Conservation (phyloP, 2,113 vertebrate genomes). For the Phyllopteryx taeniolatus region DNA sequence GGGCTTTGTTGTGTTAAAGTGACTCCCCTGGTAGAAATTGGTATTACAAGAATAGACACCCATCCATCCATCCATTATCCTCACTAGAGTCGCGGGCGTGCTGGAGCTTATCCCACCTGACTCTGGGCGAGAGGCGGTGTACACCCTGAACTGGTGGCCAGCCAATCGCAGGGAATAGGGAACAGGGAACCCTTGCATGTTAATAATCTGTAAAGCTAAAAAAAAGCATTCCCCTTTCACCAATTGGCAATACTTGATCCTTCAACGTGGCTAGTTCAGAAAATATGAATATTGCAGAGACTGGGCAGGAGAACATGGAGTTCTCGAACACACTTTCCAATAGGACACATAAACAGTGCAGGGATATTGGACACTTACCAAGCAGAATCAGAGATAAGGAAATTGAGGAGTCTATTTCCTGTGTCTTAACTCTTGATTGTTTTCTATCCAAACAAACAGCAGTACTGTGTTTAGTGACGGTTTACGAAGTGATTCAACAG, state of each 20-base stretch:
- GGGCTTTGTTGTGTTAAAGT: too few relatives aligned
- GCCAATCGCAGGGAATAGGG: too few relatives aligned
- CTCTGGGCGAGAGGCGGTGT: too few relatives aligned
- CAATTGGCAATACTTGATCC: neutral
- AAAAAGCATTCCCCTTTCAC: neutral
- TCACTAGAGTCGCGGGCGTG: too few relatives aligned
- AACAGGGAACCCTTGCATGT: neutral
- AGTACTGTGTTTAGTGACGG: slow-evolving; percentile 38
- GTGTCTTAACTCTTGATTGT: slow-evolving; percentile 54
- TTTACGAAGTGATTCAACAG: slow-evolving; percentile 58
- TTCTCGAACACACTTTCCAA: slow-evolving; percentile 6
- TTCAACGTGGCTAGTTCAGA: neutral
- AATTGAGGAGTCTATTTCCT: slow-evolving; percentile 66
- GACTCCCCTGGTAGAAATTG: neutral
- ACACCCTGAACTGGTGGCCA: too few relatives aligned
- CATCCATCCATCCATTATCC: neutral
- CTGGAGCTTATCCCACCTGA: too few relatives aligned
- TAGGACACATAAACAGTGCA: neutral
- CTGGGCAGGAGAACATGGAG: slow-evolving; percentile 34
- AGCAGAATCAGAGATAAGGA: slow-evolving; percentile 67
- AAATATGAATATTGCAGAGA: slow-evolving; percentile 48
- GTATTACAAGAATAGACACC: neutral
- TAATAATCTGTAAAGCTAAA: neutral
- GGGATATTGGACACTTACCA: slow-evolving; percentile 68
- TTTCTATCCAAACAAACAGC: slow-evolving; percentile 66